These are phyloP conservation scores for Ovis canadensis DNA, from an alignment of 2,113 vertebrate genomes.

Conservation along the genomic window DNA sequence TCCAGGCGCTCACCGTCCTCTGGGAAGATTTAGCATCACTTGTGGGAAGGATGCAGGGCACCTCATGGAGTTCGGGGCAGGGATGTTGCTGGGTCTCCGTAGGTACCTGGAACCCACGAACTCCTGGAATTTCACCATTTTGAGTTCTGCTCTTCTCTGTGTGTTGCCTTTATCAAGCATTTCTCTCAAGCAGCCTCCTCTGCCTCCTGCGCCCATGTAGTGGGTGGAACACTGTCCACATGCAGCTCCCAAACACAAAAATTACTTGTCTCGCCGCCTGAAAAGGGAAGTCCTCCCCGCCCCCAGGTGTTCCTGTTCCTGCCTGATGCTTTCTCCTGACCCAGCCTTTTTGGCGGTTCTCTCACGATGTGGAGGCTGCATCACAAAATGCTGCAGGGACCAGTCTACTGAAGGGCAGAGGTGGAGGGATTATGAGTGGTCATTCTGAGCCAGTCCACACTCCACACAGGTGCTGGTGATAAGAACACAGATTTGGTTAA, in stretches of 20 bases:
- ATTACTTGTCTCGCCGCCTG: not conserved
- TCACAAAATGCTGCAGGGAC: not conserved
- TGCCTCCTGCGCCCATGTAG: fast-evolving
- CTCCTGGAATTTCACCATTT: not conserved
- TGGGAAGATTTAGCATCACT: not conserved
- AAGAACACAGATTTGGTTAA: not conserved
- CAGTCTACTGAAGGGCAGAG: not conserved
- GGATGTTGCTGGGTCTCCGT: not conserved
- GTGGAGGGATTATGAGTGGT: not conserved
- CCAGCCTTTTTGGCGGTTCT: not conserved
- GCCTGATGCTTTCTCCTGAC: not conserved
- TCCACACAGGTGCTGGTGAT: not conserved
- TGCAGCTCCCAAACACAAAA: not conserved
- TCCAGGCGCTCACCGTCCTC: fast-evolving
- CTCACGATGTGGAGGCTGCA: not conserved
- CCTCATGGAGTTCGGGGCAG: not conserved
- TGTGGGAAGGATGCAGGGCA: not conserved
- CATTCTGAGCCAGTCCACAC: not conserved
- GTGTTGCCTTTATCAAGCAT: not conserved
- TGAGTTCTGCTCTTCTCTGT: not conserved
- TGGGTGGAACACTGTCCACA: not conserved
- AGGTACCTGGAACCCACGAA: not conserved
- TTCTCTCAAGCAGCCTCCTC: not conserved
- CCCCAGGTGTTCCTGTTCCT: not conserved
- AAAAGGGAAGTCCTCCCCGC: not conserved